Base-by-base conservation (phyloP, 2,888 invertebrate genomes). In the Fabriciana adippe region DNA sequence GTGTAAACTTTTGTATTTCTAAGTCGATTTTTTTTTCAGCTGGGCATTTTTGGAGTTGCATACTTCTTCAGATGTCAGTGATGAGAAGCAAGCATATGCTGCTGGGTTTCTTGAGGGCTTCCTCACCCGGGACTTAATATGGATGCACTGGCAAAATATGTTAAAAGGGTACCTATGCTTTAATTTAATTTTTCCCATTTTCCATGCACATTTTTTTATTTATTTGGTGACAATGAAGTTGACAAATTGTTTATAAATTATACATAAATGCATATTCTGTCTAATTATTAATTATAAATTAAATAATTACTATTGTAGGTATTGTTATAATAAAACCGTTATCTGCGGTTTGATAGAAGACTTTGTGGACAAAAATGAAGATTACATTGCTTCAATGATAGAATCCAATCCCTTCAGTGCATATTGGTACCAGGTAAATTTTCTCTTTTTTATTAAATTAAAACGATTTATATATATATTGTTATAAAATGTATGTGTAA, bases 391-490 rank as follows among this genome's bases (percentile, higher is more conserved):
- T 6, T 68, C 79, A 1, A 94, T 94, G 88, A 89, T 94, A 2
- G 63, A 79, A 0, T 71, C 81, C 11, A 76, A 90, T 26, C 72
- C 82, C 0, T 68, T 69, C 0, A 92, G 93, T 68, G 87, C 94
- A 0, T 95, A 94, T 76, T 96, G 95, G 95, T 93, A 95, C 80
- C 95, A 95, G 90, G 95, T 95, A 81, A 67, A 69, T 55, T 15
- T 51, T 45, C 31, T 55, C 16, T 6, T 11, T 41, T 41, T 11
- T 41, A 11, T 41, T 18, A 18, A 18, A 18, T 18, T 18, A 41
- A 41, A 41, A 8, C 11, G 11, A 11, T 8, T 41, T 41, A 41
- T 11, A 41, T 8, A 11, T 35, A 41, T 41, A 35, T 8, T 35
- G 0, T 8, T 1, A 35, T 35, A 35, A 35, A 6, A 11, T 41